phyloP scores from a whole-genome alignment of 2,113 vertebrate species.

The Rhineura floridana region DNA sequence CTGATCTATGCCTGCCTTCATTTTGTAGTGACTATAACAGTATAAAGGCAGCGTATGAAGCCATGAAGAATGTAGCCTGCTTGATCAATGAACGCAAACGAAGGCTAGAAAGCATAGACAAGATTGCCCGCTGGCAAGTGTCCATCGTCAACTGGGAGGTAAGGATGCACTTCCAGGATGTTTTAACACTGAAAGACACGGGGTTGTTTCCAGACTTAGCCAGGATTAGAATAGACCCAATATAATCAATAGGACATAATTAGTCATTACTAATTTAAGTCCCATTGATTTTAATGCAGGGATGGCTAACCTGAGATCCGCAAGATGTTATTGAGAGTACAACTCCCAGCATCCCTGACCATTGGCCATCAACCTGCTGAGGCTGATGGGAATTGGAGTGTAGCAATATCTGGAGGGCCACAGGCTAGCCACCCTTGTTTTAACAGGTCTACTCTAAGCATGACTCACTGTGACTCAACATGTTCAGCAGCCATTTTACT shows the following conservation, averaged over 20 bases:
- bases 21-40: constrained; percentile 86
- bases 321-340: too few species aligned
- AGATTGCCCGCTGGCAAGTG: constrained; percentile 97
- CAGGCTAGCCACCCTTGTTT: constrained; percentile 12
- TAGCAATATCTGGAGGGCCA: too few species aligned
- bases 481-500: not conserved
- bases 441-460: not conserved
- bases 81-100: constrained; percentile 97
- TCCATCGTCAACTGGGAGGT: constrained; percentile 96
- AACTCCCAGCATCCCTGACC: too few species aligned
- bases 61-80: constrained; percentile 97
- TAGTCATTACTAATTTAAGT: too few species aligned
- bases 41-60: constrained; percentile 89
- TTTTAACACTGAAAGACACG: constrained; percentile 40
- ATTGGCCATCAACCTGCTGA: too few species aligned
- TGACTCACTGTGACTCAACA: not conserved
- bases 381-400: too few species aligned
- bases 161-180: constrained; percentile 45
- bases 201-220: not conserved
- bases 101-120: constrained; percentile 92
- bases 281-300: too few species aligned
- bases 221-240: too few species aligned
- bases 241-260: too few species aligned
- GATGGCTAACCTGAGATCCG: too few species aligned
- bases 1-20: constrained; percentile 22